A percentile compares a stretch with the other conserved stretches of the same genome.
Conservation (phyloP, 2,797 vertebrate genomes). For the Peromyscus nudipes region DNA sequence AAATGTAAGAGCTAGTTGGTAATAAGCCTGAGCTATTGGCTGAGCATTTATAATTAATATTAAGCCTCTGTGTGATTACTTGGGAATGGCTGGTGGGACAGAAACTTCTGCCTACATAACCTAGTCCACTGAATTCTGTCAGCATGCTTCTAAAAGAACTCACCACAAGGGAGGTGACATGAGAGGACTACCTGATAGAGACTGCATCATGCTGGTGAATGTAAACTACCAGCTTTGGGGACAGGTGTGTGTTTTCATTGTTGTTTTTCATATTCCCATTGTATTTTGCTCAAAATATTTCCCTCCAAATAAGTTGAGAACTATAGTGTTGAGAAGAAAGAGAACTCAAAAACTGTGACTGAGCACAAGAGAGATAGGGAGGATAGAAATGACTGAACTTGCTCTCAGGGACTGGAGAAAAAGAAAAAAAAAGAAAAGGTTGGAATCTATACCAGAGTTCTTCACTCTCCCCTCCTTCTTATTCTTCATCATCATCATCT, state of each 20-base stretch:
- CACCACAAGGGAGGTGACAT: neutral
- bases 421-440: neutral
- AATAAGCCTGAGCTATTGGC: too few relatives aligned
- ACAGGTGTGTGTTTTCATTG: too few relatives aligned
- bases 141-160: constrained; percentile 22
- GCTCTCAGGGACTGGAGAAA: neutral
- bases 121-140: constrained; percentile 17
- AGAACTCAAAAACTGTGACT: neutral
- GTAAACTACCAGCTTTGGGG: neutral
- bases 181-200: neutral
- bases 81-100: too few relatives aligned
- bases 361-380: neutral
- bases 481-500: neutral
- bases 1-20: too few relatives aligned
- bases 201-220: neutral
- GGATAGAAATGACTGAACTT: neutral
- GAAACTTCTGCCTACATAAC: too few relatives aligned
- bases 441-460: neutral
- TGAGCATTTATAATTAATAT: too few relatives aligned
- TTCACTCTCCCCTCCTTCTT: neutral
- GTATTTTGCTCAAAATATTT: neutral
- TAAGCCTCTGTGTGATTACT: too few relatives aligned
- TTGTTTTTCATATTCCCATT: too few relatives aligned
- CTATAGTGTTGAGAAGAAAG: neutral
- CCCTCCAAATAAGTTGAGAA: neutral